Evolutionary conservation across 2,888 invertebrate species (phyloP), one percentile per base, ranked within the genome.

Genomic region (Melikaiella ostensackeni): DNA sequence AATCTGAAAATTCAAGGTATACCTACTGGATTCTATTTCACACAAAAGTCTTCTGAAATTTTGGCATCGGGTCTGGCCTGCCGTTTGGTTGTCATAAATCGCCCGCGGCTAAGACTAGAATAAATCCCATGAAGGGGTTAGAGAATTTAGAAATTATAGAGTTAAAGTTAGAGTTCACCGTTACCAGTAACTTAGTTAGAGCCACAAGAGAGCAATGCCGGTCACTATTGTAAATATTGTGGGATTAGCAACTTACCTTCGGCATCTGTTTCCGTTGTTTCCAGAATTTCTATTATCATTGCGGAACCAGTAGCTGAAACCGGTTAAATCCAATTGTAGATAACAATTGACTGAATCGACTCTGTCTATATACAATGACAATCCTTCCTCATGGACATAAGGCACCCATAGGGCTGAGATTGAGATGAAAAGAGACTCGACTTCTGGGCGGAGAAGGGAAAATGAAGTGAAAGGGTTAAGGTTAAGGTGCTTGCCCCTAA

Each of bases 281-380:
- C 42, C 42, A 24, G 66, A 66, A 66, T 70, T 42, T 74, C 59
- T 42, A 35, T 59, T 74, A 61, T 74, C 21, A 46, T 35, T 74
- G 35, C 1, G 21, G 27, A 59, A 46, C 70, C 50, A 46, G 70
- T 55, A 70, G 50, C 70, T 30, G 27, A 59, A 59, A 42, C 55
- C 74, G 35, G 74, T 74, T 61, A 74, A 61, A 74, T 59, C 59
- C 74, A 74, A 74, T 74, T 74, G 74, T 74, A 33, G 16, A 30
- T 21, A 21, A 59, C 35, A 74, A 70, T 70, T 30, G 70, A 55
- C 5, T 55, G 70, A 70, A 70, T 55, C 30, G 70, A 50, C 33
- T 50, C 8, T 55, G 70, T 70, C 50, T 46, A 27, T 46, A 30
- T 70, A 33, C 50, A 70, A 5, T 33, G 50, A 70, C 50, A 50